These are phyloP conservation scores for Nebria ingens DNA, from an alignment of 1,140 invertebrate species.

Conservation along the genomic window DNA sequence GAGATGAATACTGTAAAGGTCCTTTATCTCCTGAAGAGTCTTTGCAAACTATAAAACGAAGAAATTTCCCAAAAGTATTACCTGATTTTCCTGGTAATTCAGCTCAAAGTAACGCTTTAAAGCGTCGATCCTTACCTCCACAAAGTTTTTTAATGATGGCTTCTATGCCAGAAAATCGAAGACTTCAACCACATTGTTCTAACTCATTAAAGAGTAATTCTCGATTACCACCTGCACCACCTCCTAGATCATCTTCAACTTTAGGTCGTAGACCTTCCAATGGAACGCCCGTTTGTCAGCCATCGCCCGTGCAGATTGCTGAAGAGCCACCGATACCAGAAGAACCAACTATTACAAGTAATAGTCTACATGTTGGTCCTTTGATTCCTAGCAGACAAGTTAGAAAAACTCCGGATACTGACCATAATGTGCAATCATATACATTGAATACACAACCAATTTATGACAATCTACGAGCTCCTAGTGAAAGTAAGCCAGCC, in stretches of 20 bases:
- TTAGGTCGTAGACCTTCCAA: constrained; percentile 37
- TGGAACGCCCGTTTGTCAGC: constrained; percentile 16
- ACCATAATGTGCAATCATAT: constrained; percentile 11
- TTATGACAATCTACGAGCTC: constrained; percentile 22
- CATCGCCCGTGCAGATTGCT: constrained; percentile 36
- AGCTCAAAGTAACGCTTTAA: constrained; percentile 29
- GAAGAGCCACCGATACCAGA: constrained; percentile 29
- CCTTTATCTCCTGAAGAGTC: constrained; percentile 55
- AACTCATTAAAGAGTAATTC: constrained; percentile 25
- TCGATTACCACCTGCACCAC: constrained; percentile 49
- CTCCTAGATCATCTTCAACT: constrained; percentile 50
- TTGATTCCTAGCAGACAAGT: constrained; percentile 34
- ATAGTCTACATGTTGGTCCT: constrained; percentile 42
- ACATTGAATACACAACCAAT: constrained; percentile 21
- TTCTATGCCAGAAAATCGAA: constrained; percentile 27
- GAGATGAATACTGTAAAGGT: constrained; percentile 34
- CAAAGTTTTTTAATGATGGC: constrained; percentile 34
- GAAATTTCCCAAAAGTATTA: constrained; percentile 73
- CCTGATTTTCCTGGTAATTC: constrained; percentile 52
- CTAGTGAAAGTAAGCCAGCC: not conserved
- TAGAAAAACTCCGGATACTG: constrained; percentile 13
- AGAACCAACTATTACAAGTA: constrained; percentile 37
- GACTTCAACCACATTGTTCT: constrained; percentile 32
- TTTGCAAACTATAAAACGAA: constrained; percentile 55
- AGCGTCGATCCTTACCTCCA: constrained; percentile 43